Base-by-base conservation (phyloP, 2,113 vertebrate species). In the Cardinalis cardinalis region DNA sequence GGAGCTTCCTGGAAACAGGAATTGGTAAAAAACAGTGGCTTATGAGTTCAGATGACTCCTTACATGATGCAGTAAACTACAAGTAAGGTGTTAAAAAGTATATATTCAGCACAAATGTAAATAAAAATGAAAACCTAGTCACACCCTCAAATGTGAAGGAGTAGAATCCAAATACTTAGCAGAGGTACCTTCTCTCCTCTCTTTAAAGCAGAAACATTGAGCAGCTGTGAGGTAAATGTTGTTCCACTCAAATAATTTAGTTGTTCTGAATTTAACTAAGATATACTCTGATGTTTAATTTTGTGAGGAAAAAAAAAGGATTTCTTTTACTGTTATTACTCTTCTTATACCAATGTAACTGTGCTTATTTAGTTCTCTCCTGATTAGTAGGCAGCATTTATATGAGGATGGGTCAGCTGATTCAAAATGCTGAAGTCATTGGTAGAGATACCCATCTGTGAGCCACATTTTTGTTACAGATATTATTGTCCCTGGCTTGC, bases 161-260 rank as follows among this genome's bases (percentile, higher is more conserved):
- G 49, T 51, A 72, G 72, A 60, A 88, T 19, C 29, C 28, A 77
- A 63, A 46, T 55, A 82, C 41, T 80, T 64, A 38, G 63, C 2
- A 32, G 34, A 75, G 38, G 20, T 75, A 8, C 68, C 10, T 70
- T 87, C 38, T 74, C 36, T 86, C 61, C 23, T 79, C 40, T 80
- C 48, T 83, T 82, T 75, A 89, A 83, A 92, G 63, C 9, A 64
- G 76, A 79, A 94, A 92, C 63, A 51, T 24, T 64, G 71, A 95
- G 84, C n/a, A 94, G 38, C 89, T 78, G 18, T 38, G 43, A 93
- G 3, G n/a, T 8, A 65, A 83, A 69, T 55, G 64, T 3, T 40
- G 25, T 69, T 92, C 85, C 55, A 77, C 68, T 70, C 36, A 74
- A 59, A 73, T 31, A 84, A 44, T 73, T 59, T 69, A 55, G 52